phyloP scores from a whole-genome alignment of 2,113 vertebrate species.

The Xenopus tropicalis region UCB_Xtro_10.0 CM004444.2:131645001-131645500 shows the following conservation, averaged over 20 bases:
- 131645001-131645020: constrained; percentile 9
- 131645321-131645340: too few species aligned
- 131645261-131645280: too few species aligned
- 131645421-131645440: too few species aligned
- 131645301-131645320: too few species aligned
- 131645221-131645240: constrained; percentile 19
- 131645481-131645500: too few species aligned
- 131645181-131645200: constrained; percentile 25
- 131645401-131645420: too few species aligned
- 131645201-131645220: constrained; percentile 28
- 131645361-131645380: too few species aligned
- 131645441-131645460: too few species aligned
- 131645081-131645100: constrained; percentile 28
- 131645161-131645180: constrained; percentile 35
- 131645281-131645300: too few species aligned
- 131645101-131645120: constrained; percentile 31
- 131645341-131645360: too few species aligned
- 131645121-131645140: constrained; percentile 46
- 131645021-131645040: constrained; percentile 9
- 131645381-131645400: too few species aligned
- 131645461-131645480: too few species aligned
- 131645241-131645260: neutral
- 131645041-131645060: constrained; percentile 22
- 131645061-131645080: constrained; percentile 17
- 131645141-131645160: constrained; percentile 53